These are phyloP conservation scores for Ascaphus truei DNA, from an alignment of 2,113 vertebrate genomes.

Conservation along the genomic window DNA sequence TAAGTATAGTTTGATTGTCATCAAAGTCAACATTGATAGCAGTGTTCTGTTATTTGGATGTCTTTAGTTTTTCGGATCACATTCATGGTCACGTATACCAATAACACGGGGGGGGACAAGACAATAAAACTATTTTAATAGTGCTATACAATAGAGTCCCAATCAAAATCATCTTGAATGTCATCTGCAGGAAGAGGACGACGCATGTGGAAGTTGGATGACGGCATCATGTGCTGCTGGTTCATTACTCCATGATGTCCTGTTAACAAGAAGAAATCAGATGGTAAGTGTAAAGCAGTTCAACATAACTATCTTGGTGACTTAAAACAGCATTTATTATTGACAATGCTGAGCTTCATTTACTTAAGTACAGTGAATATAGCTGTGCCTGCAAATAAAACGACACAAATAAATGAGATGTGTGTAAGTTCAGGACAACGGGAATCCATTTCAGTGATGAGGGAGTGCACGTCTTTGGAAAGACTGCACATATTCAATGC, in stretches of 20 bases:
- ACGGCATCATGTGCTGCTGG: slow-evolving; percentile 80
- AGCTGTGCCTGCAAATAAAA: too few species aligned
- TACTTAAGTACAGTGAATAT: too few species aligned
- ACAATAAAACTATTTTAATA: slow-evolving; percentile 41
- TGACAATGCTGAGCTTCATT: too few species aligned
- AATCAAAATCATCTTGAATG: slow-evolving; percentile 86
- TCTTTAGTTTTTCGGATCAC: slow-evolving; percentile 44
- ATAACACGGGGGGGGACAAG: slow-evolving; percentile 44
- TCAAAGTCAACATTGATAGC: slow-evolving; percentile 68
- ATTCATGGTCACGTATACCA: slow-evolving; percentile 43
- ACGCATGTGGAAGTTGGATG: slow-evolving; percentile 77
- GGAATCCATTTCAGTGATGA: too few species aligned
- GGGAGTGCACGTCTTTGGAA: too few species aligned
- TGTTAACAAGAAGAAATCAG: slow-evolving; percentile 39
- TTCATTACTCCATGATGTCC: slow-evolving; percentile 84
- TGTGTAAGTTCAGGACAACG: too few species aligned
- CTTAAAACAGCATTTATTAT: too few species aligned
- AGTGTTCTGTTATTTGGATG: slow-evolving; percentile 48
- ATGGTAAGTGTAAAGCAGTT: too few species aligned
- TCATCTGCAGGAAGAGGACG: slow-evolving; percentile 74
- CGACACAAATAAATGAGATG: too few species aligned
- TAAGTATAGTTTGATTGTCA: slow-evolving; percentile 81
- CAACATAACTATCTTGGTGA: too few species aligned
- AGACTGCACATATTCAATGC: too few species aligned
- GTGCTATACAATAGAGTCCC: slow-evolving; percentile 88